Percentiles rank a stretch among this genome's conserved stretches.
Conservation (phyloP, 2,113 vertebrate species). For the Indicator maculatus region DNA sequence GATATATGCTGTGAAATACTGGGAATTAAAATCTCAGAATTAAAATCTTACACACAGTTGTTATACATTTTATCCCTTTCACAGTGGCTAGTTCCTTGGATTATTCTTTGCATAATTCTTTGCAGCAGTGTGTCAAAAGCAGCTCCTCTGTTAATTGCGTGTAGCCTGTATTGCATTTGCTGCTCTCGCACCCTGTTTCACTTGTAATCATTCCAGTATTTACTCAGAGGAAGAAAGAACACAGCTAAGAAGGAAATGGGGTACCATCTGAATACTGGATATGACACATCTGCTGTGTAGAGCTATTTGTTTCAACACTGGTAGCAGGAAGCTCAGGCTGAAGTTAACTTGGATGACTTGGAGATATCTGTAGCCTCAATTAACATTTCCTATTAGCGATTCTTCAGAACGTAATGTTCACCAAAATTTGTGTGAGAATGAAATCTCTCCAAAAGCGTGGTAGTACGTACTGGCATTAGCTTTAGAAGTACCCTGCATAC, state of each 20-base stretch:
- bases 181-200: constrained; percentile 30
- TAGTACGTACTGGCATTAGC: background rate
- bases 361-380: constrained; percentile 21
- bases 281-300: constrained; percentile 23
- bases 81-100: background rate
- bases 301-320: background rate
- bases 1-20: background rate
- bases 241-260: background rate
- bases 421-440: background rate
- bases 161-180: background rate
- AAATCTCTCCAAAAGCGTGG: background rate
- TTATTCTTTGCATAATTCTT: background rate
- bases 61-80: background rate
- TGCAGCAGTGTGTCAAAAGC: background rate
- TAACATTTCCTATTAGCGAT: constrained; percentile 37
- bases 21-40: background rate
- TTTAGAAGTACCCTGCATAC: background rate
- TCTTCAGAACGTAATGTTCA: background rate
- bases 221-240: constrained; percentile 45
- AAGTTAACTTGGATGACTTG: constrained; percentile 29
- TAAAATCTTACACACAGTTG: rapidly evolving
- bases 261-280: constrained; percentile 29
- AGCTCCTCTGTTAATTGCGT: constrained; percentile 27
- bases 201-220: constrained; percentile 55
- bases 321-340: constrained; percentile 19